These are phyloP conservation scores for Fistularia tabacaria DNA, from an alignment of 2,797 vertebrate species.

Conservation along the genomic window DNA sequence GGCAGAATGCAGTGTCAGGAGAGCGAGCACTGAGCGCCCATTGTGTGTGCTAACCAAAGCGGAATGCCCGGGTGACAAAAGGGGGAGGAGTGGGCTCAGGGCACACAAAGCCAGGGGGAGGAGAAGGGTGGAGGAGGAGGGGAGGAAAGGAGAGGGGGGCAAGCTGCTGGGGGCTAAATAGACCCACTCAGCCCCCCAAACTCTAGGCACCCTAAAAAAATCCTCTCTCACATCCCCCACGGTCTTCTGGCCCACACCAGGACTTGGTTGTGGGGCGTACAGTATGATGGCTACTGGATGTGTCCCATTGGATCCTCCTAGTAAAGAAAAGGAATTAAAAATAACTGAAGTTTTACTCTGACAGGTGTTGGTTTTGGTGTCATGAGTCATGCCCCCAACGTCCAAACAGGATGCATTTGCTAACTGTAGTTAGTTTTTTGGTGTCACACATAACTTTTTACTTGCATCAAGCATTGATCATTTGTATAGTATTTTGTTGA, in stretches of 20 bases:
- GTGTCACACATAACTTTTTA: conserved; percentile 1
- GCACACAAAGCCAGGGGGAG: conserved; percentile 87
- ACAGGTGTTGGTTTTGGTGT: conserved; percentile 33
- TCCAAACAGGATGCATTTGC: conserved; percentile 44
- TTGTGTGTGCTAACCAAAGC: conserved; percentile 99
- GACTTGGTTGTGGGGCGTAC: conserved; percentile 36
- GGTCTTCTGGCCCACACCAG: conserved; percentile 37
- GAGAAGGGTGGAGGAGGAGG: conserved; percentile 65
- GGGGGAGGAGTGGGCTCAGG: conserved; percentile 87
- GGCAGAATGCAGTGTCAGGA: conserved; percentile 84
- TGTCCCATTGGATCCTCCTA: conserved; percentile 3
- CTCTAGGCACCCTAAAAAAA: conserved; percentile 66
- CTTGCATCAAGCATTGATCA: background rate
- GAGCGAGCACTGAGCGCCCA: conserved; percentile 87
- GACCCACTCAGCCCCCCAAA: conserved; percentile 73
- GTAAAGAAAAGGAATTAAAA: conserved; percentile 17
- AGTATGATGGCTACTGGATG: conserved; percentile 24
- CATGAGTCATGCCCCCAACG: conserved; percentile 50
- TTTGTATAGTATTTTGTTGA: background rate
- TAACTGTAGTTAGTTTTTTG: conserved; percentile 35
- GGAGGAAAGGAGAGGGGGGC: conserved; percentile 35
- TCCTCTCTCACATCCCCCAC: conserved; percentile 22
- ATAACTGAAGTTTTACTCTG: background rate
- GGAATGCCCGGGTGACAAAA: conserved; percentile 97
- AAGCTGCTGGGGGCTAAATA: conserved; percentile 75